Evolutionary conservation across 2,797 vertebrate genomes (phyloP), one percentile per base, ranked within the genome.

Genomic region (Delichon dasypus): DNA sequence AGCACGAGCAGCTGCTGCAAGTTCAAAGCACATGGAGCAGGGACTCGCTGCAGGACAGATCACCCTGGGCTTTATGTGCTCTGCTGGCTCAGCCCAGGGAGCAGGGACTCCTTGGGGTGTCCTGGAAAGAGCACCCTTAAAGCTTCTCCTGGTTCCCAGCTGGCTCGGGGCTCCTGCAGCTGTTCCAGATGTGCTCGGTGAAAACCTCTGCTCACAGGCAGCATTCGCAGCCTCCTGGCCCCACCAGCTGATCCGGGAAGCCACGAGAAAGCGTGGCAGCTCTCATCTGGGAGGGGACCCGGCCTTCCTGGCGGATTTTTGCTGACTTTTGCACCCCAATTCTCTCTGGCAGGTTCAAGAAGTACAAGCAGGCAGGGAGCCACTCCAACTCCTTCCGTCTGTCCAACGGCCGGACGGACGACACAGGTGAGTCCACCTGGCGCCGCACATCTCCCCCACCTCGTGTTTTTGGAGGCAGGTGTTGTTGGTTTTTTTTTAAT

Each of bases 281-380:
- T 44, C 16, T 79, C 51, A 34, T 3, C 25, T 30, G n/a, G 67
- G 82, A 68, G 25, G 55, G 53, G 5, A 27, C 11, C 34, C 36
- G 29, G 47, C 20, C 32, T 45, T 50, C 26, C 64, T 50, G 58
- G 13, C 62, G 84, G 54, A 1, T 62, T 5, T 30, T 30, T 53
- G 1, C 27, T 87, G 62, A 90, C 1, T 54, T 54, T 38, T n/a
- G 9, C 48, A 5, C 26, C 32, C 30, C 77, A 5, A 12, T 62
- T 93, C 36, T 57, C 34, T 45, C 66, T 6, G 21, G 71, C 97
- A 99, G 99, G 98, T 99, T 99, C 98, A 99, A 99, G 98, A 99
- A 99, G 95, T 99, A 99, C 98, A 99, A 99, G 96, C 99, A 99
- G 97, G 98, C 99, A 36, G 99, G 99, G 93, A 99, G 98, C 95